Base-by-base conservation (phyloP, 2,888 invertebrate genomes). In the Lithosia quadra region DNA sequence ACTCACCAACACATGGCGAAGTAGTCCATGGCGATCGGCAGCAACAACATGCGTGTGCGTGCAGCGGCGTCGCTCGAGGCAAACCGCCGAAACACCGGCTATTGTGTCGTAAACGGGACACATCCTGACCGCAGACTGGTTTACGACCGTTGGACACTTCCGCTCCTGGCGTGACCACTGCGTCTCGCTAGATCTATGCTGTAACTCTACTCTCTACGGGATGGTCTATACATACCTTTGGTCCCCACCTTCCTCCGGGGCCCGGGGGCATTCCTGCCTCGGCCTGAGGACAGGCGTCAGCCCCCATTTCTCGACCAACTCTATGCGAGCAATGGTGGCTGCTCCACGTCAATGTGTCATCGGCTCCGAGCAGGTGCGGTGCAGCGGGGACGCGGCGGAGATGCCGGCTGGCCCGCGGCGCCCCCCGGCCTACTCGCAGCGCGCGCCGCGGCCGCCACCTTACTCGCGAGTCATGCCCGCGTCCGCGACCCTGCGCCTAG, bases 221-320 rank as follows among this genome's bases (percentile, higher is more conserved):
- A 57, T 56, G 39, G 8, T 22, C 5, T 65, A 73, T 90, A 92
- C 93, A 84, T 96, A 97, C 97, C 97, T 97, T 96, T 96, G 95
- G 94, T 96, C 96, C 91, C 96, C 96, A 93, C 94, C 93, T 92
- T 97, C 96, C 94, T 96, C 96, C 93, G 95, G 96, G 95, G 96
- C 96, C 95, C 95, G 97, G 97, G 97, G 98, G 97, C 97, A 97
- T 96, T 98, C 98, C 97, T 98, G 98, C 97, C 98, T 98, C 97
- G 98, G 98, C 96, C 97, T 97, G 97, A 98, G 97, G 97, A 98
- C 98, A 97, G 98, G 98, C 97, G 98, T 98, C 96, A 98, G 98
- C 97, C 98, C 98, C 98, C 98, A 98, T 98, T 98, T 98, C 96
- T 98, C 98, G 96, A 98, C 97, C 96, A 98, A 98, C 97, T 98